Base-by-base conservation (phyloP, 2,888 invertebrate species). In the Tanypteryx hageni region DNA sequence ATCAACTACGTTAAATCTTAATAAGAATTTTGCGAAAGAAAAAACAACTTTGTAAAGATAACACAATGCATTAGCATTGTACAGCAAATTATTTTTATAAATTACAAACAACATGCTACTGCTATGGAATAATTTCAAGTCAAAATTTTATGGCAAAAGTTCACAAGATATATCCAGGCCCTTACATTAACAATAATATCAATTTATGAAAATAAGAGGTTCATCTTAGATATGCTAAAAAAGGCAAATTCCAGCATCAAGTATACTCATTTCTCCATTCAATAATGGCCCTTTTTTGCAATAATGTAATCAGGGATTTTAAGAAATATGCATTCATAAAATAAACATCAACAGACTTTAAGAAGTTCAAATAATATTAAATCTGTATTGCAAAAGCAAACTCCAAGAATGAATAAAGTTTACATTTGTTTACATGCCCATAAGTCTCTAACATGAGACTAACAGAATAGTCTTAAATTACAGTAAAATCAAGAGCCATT, bases 401-500 rank as follows among this genome's bases (percentile, higher is more conserved):
- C 27, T 76, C 11, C 76, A 76, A 27, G 11, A 76, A 27, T 27
- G 2, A 22, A 76, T 14, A 22, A 76, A 68, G 22, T 68, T 76
- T n/a, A 27, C 27, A 76, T 27, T 68, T 76, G 76, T 4, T 76
- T 76, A 76, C 76, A 22, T 27, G 22, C 10, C 22, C n/a, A 68
- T 1, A 68, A 68, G 13, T 68, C 8, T 13, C 22, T 68, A n/a
- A 5, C 13, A 13, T 76, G 22, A 76, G 22, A 5, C 76, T 76
- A 16, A 76, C 76, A 5, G 76, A 27, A 27, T 76, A 76, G 22
- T 18, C 76, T 76, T 27, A 16, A 14, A 76, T 27, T 76, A 76
- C n/a, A 89, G 89, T 89, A 89, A 89, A 89, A 89, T 61, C 89
- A 89, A 89, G 89, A 89, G 89, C 89, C 89, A 89, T 64, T 64